Base-by-base conservation (phyloP, 53 echinoderm and acorn worm species). In the Holothuria scabra region DNA sequence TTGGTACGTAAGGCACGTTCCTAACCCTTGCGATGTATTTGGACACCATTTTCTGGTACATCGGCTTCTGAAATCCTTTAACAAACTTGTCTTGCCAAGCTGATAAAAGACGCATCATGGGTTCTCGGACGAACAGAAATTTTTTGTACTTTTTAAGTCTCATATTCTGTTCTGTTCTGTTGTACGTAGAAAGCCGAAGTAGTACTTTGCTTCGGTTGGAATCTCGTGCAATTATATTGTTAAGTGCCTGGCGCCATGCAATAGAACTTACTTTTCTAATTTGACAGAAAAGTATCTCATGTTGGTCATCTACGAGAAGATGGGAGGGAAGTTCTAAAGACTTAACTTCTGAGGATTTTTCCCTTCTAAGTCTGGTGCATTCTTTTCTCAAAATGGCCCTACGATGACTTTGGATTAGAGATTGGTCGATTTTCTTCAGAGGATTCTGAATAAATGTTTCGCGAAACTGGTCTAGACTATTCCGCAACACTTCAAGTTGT, bases 61-160 rank as follows among this genome's bases (percentile, higher is more conserved):
- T n/a, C 29, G 28, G 75, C 16, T 56, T 33, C 21, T 86, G 83
- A 33, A 69, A 74, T 26, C 79, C 83, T 46, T 11, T 82, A 55
- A 86, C 76, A 56, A 91, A 91, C 35, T 91, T 91, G 56, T 91
- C 85, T 60, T 67, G 57, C 91, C 91, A 91, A 34, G 85, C 88
- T 9, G 91, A 91, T 46, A 91, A 28, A 19, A 82, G 46, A 1
- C 92, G 84, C 9, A 85, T 63, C 56, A 92, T 59, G 2, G 92
- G 92, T 29, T 92, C 92, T 28, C 92, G 74, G 28, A 92, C 92
- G 52, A 92, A 92, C 56, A 92, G 74, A 26, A 90, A 70, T 84
- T 90, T 71, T 12, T 35, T 70, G 72, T 90, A 90, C n/a, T 57
- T 35, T 20, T 72, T 26, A 21, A 90, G 24, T 19, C 90, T 34